Percentiles rank a stretch among this genome's conserved stretches.
Conservation (phyloP, 2,888 invertebrate genomes). For the Tachina grossa region DNA sequence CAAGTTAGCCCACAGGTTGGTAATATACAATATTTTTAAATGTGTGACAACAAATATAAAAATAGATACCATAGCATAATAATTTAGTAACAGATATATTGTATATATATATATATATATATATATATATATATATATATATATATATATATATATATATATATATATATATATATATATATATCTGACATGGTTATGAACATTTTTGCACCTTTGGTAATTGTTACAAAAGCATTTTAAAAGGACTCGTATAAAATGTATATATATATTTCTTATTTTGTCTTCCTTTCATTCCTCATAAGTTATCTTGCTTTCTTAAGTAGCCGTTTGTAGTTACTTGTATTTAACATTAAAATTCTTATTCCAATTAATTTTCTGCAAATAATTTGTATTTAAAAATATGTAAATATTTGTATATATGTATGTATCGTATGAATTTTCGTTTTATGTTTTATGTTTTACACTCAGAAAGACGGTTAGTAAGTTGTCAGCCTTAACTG, state of each 20-base stretch:
- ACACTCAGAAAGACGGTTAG: neutral
- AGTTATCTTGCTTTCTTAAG: slow-evolving; percentile 30
- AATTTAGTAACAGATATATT: neutral
- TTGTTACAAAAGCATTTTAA: slow-evolving; percentile 32
- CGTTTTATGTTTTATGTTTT: neutral
- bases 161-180: neutral
- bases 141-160: slow-evolving; percentile 3
- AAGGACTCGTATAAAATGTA: slow-evolving; percentile 20
- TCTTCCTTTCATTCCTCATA: neutral
- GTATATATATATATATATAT: neutral
- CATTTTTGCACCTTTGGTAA: slow-evolving; percentile 69
- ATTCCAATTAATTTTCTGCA: neutral
- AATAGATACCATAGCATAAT: slow-evolving; percentile 7
- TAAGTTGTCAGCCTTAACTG: neutral
- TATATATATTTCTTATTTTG: slow-evolving; percentile 21
- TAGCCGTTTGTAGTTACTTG: slow-evolving; percentile 3
- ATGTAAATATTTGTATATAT: too few species aligned
- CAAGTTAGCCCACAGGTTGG: slow-evolving; percentile 87
- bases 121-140: neutral
- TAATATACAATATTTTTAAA: slow-evolving; percentile 62
- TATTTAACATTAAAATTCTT: neutral
- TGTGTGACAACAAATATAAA: slow-evolving; percentile 30
- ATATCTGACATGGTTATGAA: slow-evolving; percentile 50
- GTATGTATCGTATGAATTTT: neutral
- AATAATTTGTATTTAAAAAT: too few species aligned